A percentile compares a stretch with the other conserved stretches of the same genome.
Evolutionary conservation across 2,113 vertebrate genomes (phyloP).

Genomic region (Seriola rivoliana): DNA sequence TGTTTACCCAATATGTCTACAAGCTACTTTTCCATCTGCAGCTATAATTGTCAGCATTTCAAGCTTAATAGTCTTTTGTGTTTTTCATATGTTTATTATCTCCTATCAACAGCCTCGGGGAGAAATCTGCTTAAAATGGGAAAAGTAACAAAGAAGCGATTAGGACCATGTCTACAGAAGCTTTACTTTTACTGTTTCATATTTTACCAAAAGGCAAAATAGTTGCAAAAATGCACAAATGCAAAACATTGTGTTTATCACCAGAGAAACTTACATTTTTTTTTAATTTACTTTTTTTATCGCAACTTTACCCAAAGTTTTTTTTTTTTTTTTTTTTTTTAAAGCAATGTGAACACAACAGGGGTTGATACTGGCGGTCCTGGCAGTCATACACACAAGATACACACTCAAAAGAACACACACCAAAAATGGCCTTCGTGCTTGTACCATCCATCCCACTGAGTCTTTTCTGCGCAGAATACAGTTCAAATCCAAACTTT

Average conservation of each 20-base stretch:
- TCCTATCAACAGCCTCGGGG: slow-evolving; percentile 68
- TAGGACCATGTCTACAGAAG: slow-evolving; percentile 56
- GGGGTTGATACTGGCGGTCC: background rate
- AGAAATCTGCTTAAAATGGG: slow-evolving; percentile 59
- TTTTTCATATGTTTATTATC: slow-evolving; percentile 72
- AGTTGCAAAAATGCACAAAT: slow-evolving; percentile 30
- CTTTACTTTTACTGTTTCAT: slow-evolving; percentile 12
- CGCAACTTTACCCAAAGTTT: slow-evolving; percentile 41
- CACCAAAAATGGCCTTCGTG: slow-evolving; percentile 28
- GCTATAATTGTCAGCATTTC: slow-evolving; percentile 57
- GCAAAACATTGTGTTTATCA: slow-evolving; percentile 49
- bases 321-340: background rate
- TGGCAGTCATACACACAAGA: background rate
- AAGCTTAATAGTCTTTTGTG: slow-evolving; percentile 67
- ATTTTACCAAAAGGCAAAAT: slow-evolving; percentile 31
- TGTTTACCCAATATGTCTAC: slow-evolving; percentile 68
- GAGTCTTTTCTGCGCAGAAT: slow-evolving; percentile 22
- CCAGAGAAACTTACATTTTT: slow-evolving; percentile 22
- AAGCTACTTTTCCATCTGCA: slow-evolving; percentile 58
- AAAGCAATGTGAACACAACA: slow-evolving; percentile 13
- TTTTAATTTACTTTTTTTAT: slow-evolving; percentile 34
- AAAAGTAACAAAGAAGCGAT: slow-evolving; percentile 66
- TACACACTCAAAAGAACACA: slow-evolving; percentile 1
- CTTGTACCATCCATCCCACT: background rate
- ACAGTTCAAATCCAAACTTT: slow-evolving; percentile 28